Evolutionary conservation across 2,888 invertebrate genomes (phyloP).

Genomic region (Lasioglossum figueresi): DNA sequence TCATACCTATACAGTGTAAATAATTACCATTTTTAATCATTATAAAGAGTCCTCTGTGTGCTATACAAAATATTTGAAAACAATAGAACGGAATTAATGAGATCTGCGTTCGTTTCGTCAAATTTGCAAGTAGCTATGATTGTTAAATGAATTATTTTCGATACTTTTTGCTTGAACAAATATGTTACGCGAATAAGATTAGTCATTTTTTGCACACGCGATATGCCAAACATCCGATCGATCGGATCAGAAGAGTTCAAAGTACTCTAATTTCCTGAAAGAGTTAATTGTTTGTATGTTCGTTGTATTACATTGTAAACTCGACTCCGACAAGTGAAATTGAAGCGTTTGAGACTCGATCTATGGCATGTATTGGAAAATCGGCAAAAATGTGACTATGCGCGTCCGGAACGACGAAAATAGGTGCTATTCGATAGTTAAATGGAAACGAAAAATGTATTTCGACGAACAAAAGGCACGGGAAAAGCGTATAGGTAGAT

Average conservation of each 20-base stretch:
- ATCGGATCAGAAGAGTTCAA: not conserved
- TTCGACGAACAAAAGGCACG: constrained; percentile 37
- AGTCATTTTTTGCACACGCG: not conserved
- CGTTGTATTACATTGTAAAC: constrained; percentile 29
- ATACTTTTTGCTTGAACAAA: not conserved
- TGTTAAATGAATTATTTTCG: not conserved
- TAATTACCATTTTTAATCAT: constrained; percentile 9
- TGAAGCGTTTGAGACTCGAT: not conserved
- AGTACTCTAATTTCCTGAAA: not conserved
- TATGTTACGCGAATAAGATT: not conserved
- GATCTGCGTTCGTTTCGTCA: not conserved
- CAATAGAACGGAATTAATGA: not conserved
- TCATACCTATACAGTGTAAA: constrained; percentile 30
- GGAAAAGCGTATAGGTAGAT: constrained; percentile 71
- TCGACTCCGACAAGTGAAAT: constrained; percentile 25
- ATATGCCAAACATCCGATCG: not conserved
- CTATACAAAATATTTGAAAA: not conserved
- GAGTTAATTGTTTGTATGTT: not conserved
- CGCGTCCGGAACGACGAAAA: constrained; percentile 65
- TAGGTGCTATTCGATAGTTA: constrained; percentile 76
- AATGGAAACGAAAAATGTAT: constrained; percentile 41
- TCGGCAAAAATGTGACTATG: constrained; percentile 45
- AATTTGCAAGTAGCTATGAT: not conserved
- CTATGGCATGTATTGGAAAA: constrained; percentile 20
- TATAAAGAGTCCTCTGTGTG: constrained; percentile 1